Percentiles rank a stretch among this genome's conserved stretches.
phyloP scores from a whole-genome alignment of 2,797 vertebrate genomes.

The Diplodus puntazzo region DNA sequence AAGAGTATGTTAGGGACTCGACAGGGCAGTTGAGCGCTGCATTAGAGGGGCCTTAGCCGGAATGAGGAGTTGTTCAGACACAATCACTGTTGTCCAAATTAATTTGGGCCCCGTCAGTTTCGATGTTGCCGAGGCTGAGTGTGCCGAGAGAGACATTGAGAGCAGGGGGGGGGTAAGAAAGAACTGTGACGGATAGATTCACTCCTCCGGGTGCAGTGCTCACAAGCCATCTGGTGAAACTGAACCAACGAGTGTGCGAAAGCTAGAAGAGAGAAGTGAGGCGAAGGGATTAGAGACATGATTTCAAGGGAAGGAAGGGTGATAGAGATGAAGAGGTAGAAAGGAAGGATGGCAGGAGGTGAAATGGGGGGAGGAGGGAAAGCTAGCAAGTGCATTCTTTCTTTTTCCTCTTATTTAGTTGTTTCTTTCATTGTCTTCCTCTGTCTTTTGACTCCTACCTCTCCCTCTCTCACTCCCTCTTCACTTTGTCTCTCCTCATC shows the following conservation, averaged over 20 bases:
- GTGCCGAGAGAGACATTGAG: constrained; percentile 56
- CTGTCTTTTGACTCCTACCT: constrained; percentile 5
- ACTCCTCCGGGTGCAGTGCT: constrained; percentile 75
- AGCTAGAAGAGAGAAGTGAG: constrained; percentile 45
- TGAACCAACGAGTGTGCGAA: constrained; percentile 65
- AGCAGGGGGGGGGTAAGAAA: constrained; percentile 32
- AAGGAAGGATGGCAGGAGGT: constrained; percentile 21
- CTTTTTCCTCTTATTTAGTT: not conserved
- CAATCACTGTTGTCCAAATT: constrained; percentile 84
- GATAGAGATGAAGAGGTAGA: constrained; percentile 40
- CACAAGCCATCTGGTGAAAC: constrained; percentile 80
- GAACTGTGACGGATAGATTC: constrained; percentile 78
- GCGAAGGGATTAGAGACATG: constrained; percentile 60
- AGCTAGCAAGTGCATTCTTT: constrained; percentile 1
- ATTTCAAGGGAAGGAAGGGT: constrained; percentile 45
- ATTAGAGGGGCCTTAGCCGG: constrained; percentile 69
- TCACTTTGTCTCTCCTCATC: constrained; percentile 27
- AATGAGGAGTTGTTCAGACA: constrained; percentile 80
- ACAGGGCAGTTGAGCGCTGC: constrained; percentile 72
- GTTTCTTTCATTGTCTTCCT: not conserved
- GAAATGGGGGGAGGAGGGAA: constrained; percentile 4
- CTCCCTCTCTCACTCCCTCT: not conserved
- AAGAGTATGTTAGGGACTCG: constrained; percentile 72
- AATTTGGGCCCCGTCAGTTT: constrained; percentile 82
- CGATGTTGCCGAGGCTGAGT: constrained; percentile 58